These are phyloP conservation scores for Drosophila paulistorum DNA, from an alignment of 1,140 invertebrate species.

Conservation along the genomic window DNA sequence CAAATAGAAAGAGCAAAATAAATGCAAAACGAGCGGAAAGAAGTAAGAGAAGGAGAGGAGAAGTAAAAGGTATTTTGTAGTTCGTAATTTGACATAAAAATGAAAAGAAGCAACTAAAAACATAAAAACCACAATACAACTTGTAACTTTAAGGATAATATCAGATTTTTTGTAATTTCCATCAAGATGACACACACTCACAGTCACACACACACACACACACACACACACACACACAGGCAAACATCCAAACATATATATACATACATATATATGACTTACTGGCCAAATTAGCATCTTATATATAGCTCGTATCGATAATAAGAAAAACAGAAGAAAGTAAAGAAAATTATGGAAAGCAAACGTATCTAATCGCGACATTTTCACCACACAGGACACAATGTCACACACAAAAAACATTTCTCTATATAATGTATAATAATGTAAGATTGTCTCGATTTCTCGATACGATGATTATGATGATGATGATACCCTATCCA, in stretches of 20 bases:
- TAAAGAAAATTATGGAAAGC: neutral
- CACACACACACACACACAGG: constrained; percentile 43
- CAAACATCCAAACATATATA: constrained; percentile 36
- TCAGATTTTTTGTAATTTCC: constrained; percentile 9
- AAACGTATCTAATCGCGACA: constrained; percentile 11
- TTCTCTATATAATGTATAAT: constrained; percentile 69
- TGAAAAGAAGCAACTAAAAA: neutral
- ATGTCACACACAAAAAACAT: constrained; percentile 31
- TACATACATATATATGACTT: constrained; percentile 49
- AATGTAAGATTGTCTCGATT: constrained; percentile 46
- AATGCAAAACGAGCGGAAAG: neutral
- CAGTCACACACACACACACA: constrained; percentile 39
- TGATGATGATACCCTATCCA: neutral
- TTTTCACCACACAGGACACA: constrained; percentile 26
- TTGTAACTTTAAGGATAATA: constrained; percentile 5
- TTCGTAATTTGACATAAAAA: constrained; percentile 11
- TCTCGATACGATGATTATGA: neutral
- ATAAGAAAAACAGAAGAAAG: constrained; percentile 14
- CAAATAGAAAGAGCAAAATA: neutral
- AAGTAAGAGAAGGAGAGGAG: neutral
- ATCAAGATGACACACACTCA: constrained; percentile 29
- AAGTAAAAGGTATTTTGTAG: constrained; percentile 12
- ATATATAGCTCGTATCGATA: constrained; percentile 56
- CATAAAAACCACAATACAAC: neutral
- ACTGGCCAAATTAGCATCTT: constrained; percentile 76